Evolutionary conservation across 2,113 vertebrate species (phyloP).

Genomic region (Rhabdornis inornatus): DNA sequence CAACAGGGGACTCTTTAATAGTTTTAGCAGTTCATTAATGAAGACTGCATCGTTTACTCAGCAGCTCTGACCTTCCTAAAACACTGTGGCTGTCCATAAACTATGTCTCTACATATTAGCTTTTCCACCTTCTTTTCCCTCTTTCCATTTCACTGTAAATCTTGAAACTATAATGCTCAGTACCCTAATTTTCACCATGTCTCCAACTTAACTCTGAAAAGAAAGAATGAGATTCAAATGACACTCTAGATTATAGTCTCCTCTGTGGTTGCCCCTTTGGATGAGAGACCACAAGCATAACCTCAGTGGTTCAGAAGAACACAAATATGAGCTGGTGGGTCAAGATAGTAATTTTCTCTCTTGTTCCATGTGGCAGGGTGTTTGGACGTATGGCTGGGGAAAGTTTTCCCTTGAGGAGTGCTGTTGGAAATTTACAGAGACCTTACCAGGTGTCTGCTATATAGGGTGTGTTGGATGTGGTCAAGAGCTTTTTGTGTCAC

Average conservation of each 20-base stretch:
- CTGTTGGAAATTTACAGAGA: background rate
- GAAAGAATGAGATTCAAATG: background rate
- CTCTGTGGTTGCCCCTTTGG: background rate
- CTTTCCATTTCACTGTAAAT: background rate
- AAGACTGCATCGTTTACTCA: background rate
- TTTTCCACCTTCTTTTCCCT: background rate
- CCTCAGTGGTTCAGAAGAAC: background rate
- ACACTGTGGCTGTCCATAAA: background rate
- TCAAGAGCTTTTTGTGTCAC: background rate
- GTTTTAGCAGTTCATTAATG: background rate
- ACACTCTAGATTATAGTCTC: background rate
- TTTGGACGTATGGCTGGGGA: fast-evolving
- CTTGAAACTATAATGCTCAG: background rate
- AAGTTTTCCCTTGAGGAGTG: background rate
- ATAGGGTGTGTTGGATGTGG: background rate
- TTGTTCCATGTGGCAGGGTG: background rate
- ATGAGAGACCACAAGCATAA: background rate
- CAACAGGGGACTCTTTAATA: background rate
- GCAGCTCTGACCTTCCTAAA: background rate
- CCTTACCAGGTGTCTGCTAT: background rate
- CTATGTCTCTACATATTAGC: background rate
- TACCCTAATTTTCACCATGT: background rate
- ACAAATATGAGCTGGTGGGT: background rate
- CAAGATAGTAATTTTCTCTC: background rate
- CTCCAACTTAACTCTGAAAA: background rate